Evolutionary conservation across 2,888 invertebrate genomes (phyloP).

Genomic region (Pollenia griseotomentosa): DNA sequence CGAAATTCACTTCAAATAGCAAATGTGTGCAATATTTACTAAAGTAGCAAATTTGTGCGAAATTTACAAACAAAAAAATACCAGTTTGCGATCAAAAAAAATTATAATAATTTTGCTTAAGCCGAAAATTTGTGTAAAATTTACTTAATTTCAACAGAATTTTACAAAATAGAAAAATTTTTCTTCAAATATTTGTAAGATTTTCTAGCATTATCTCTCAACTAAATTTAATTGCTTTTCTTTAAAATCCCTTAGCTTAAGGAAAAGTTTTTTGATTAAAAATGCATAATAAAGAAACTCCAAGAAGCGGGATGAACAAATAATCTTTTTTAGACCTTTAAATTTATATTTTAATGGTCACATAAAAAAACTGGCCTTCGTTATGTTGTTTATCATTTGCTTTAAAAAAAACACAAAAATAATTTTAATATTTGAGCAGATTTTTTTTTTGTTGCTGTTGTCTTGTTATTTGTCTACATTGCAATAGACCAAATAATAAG

Average conservation of each 20-base stretch:
- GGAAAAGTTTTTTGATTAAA: conserved; percentile 33
- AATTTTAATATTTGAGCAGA: conserved; percentile 72
- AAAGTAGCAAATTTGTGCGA: no score
- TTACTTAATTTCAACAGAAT: no score
- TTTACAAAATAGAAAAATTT: no score
- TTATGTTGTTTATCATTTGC: conserved; percentile 59
- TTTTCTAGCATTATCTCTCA: no score
- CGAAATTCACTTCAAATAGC: no score
- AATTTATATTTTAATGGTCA: background rate
- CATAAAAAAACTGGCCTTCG: conserved; percentile 30
- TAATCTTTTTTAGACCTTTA: conserved; percentile 35
- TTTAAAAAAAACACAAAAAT: conserved; percentile 26
- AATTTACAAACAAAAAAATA: no score
- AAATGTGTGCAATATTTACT: no score
- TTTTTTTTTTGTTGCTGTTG: background rate
- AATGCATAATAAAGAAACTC: conserved; percentile 40
- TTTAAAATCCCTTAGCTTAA: no score
- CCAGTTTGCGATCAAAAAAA: no score
- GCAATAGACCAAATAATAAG: conserved; percentile 64
- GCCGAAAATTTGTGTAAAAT: background rate
- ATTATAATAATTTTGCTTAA: no score
- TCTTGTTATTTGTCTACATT: conserved; percentile 53
- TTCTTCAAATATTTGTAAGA: no score
- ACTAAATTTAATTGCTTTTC: no score
- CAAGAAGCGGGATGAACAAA: conserved; percentile 43